These are phyloP conservation scores for Dolomedes plantarius DNA, from an alignment of 2,888 invertebrate genomes.

Conservation along the genomic window DNA sequence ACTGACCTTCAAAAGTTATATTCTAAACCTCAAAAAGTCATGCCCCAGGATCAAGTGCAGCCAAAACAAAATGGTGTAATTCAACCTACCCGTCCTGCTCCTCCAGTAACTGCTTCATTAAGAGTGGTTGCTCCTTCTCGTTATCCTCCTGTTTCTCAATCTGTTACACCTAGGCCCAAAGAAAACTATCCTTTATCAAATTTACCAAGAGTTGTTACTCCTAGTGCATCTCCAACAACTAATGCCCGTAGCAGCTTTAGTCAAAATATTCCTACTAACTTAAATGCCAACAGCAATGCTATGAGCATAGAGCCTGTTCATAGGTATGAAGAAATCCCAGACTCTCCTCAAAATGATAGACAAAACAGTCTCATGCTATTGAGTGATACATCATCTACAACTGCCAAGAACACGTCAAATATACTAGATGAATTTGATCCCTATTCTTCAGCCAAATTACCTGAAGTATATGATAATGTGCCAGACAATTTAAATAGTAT, in stretches of 20 bases:
- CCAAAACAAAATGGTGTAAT: neutral
- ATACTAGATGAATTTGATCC: constrained; percentile 64
- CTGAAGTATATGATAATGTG: constrained; percentile 56
- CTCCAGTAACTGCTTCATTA: constrained; percentile 21
- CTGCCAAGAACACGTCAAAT: neutral
- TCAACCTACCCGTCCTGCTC: constrained; percentile 29
- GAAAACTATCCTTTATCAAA: neutral
- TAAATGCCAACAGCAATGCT: neutral
- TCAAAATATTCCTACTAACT: neutral
- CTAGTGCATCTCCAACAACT: neutral
- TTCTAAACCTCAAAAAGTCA: constrained; percentile 7
- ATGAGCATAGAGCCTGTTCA: constrained; percentile 27
- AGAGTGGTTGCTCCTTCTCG: constrained; percentile 41
- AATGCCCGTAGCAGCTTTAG: neutral
- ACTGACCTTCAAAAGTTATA: constrained; percentile 1
- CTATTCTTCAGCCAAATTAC: constrained; percentile 29
- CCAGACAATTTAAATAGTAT: constrained; percentile 43
- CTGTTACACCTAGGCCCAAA: neutral
- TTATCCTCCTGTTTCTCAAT: constrained; percentile 22
- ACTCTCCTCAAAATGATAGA: neutral
- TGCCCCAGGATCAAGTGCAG: neutral
- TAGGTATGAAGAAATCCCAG: constrained; percentile 65
- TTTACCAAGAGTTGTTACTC: neutral
- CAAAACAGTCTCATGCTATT: neutral
- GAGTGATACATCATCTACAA: neutral